Conservation (phyloP, 2,888 invertebrate species). For the Scotopteryx bipunctaria region DNA sequence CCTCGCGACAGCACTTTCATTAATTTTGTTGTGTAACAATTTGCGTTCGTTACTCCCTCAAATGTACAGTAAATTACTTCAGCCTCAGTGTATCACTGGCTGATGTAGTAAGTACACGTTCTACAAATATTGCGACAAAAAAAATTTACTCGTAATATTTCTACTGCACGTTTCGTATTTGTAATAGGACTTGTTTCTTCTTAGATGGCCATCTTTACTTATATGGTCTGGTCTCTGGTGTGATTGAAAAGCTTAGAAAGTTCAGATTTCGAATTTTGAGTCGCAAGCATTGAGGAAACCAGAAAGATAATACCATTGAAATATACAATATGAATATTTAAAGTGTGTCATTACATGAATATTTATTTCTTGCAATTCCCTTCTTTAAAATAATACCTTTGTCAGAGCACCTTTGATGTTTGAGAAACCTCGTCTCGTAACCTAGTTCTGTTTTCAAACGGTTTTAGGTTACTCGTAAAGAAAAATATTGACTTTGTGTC, state of each 20-base stretch:
- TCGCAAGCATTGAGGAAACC: too few relatives aligned
- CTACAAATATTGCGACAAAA: background rate
- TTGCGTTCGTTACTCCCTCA: slow-evolving; percentile 25
- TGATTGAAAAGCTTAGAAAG: background rate
- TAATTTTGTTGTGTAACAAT: slow-evolving; percentile 49
- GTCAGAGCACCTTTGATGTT: background rate
- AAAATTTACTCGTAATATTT: too few relatives aligned
- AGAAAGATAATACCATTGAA: too few relatives aligned
- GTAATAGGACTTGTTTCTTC: slow-evolving; percentile 1
- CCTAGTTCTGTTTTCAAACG: too few relatives aligned
- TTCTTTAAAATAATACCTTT: background rate
- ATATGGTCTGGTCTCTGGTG: background rate
- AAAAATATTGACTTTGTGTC: too few relatives aligned
- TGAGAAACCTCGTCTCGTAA: background rate
- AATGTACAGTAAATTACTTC: background rate
- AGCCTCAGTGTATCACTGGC: background rate
- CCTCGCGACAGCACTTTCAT: slow-evolving; percentile 44
- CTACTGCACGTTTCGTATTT: too few relatives aligned
- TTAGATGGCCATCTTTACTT: background rate
- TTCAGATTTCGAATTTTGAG: background rate
- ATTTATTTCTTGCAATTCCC: background rate
- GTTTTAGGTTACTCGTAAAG: too few relatives aligned
- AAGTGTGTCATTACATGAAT: too few relatives aligned
- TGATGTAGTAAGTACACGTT: background rate
- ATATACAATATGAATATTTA: too few relatives aligned